Conservation (phyloP, 2,888 invertebrate species). For the Lissonota sp. region DNA sequence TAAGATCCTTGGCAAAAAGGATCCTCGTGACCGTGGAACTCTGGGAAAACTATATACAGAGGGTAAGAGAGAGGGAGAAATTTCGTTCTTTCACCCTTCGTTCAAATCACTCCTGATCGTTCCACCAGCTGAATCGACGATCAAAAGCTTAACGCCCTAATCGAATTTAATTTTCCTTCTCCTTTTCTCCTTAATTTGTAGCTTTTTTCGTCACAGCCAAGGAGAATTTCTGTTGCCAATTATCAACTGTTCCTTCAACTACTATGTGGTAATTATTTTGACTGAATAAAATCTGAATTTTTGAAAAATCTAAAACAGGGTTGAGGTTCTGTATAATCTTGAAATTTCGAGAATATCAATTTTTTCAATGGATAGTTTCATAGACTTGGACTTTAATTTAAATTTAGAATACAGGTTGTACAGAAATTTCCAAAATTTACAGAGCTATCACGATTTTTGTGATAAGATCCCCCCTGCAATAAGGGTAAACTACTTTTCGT, state of each 20-base stretch:
- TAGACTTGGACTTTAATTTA: no score
- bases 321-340: no score
- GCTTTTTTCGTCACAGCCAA: conserved; percentile 5
- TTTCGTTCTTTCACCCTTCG: conserved; percentile 41
- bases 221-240: not conserved
- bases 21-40: conserved; percentile 28
- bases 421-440: no score
- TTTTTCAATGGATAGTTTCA: no score
- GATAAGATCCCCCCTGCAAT: no score
- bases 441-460: no score
- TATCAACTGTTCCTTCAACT: not conserved
- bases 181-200: conserved; percentile 21
- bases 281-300: no score
- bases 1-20: conserved; percentile 58
- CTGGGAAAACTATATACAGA: no score
- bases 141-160: conserved; percentile 44
- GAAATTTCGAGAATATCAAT: no score
- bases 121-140: conserved; percentile 12
- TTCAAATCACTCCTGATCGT: not conserved
- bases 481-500: no score
- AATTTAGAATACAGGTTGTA: no score
- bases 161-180: conserved; percentile 34
- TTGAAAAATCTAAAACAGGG: no score
- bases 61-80: conserved; percentile 23
- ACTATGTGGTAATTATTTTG: not conserved